These are phyloP conservation scores for Scyliorhinus canicula DNA, from an alignment of 2,797 vertebrate species.

Conservation along the genomic window DNA sequence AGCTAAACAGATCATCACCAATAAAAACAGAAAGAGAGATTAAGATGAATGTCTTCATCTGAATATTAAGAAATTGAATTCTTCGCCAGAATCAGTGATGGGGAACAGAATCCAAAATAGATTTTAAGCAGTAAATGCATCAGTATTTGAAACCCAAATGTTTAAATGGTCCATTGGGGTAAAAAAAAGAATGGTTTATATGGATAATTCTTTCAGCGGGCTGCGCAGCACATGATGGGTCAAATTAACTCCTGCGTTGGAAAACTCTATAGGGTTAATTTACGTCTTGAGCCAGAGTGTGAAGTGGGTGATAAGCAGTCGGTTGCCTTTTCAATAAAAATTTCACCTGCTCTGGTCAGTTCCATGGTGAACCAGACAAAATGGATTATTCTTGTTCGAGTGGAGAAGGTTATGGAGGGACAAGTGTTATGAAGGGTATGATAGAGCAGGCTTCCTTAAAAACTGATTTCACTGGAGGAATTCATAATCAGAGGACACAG, in stretches of 20 bases:
- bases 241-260: neutral
- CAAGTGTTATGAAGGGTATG: neutral
- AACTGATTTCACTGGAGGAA: neutral
- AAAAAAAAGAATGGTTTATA: neutral
- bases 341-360: neutral
- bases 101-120: neutral
- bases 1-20: neutral
- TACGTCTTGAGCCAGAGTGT: neutral
- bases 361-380: neutral
- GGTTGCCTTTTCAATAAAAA: neutral
- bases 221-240: neutral
- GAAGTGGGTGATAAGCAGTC: neutral
- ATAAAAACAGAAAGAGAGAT: neutral
- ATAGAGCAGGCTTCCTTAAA: neutral
- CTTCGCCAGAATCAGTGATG: neutral
- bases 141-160: neutral
- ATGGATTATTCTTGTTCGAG: too few species aligned
- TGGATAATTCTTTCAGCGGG: neutral
- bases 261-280: neutral
- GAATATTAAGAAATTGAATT: neutral
- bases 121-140: neutral
- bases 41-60: neutral
- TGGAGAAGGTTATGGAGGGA: neutral
- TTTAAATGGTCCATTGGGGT: too few species aligned
- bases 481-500: neutral